Conservation (phyloP, 2,888 invertebrate genomes). For the Rhodophaea formosa region DNA sequence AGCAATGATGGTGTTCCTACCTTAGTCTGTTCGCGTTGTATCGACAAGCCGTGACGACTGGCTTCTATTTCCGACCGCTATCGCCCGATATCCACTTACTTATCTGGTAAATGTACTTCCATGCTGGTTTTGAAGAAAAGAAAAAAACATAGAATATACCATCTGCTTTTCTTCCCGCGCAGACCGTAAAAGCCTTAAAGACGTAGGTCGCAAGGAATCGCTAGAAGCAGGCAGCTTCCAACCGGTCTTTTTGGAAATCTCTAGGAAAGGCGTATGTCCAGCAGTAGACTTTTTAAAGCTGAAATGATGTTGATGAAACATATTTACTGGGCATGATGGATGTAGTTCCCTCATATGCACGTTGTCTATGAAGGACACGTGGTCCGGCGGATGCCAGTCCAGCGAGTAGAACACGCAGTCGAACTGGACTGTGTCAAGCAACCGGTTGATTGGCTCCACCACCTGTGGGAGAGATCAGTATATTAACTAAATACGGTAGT, state of each 20-base stretch:
- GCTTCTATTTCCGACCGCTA: not conserved
- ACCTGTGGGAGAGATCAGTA: conserved; percentile 76
- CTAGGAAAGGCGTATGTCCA: too few relatives aligned
- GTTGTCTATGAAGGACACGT: conserved; percentile 98
- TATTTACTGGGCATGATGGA: conserved; percentile 84
- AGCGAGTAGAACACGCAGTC: conserved; percentile 95
- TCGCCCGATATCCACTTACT: not conserved
- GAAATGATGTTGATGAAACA: too few relatives aligned
- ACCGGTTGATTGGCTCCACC: conserved; percentile 93
- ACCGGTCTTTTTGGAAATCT: too few relatives aligned
- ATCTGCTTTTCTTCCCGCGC: not conserved
- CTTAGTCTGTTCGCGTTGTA: not conserved
- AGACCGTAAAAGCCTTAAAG: too few relatives aligned
- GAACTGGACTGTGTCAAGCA: conserved; percentile 90
- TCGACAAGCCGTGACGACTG: not conserved
- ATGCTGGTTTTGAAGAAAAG: too few relatives aligned
- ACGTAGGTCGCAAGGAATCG: too few relatives aligned
- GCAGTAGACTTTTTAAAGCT: too few relatives aligned
- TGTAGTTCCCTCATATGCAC: conserved; percentile 88
- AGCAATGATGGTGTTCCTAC: not conserved
- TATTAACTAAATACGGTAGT: too few relatives aligned
- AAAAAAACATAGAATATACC: not conserved
- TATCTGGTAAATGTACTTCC: not conserved
- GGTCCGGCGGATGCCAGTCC: conserved; percentile 98
- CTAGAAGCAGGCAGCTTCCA: too few relatives aligned